Evolutionary conservation across 30 jellyfish, hydroid and myxozoan genomes (phyloP).

Genomic region (Haliclystus octoradiatus): DNA sequence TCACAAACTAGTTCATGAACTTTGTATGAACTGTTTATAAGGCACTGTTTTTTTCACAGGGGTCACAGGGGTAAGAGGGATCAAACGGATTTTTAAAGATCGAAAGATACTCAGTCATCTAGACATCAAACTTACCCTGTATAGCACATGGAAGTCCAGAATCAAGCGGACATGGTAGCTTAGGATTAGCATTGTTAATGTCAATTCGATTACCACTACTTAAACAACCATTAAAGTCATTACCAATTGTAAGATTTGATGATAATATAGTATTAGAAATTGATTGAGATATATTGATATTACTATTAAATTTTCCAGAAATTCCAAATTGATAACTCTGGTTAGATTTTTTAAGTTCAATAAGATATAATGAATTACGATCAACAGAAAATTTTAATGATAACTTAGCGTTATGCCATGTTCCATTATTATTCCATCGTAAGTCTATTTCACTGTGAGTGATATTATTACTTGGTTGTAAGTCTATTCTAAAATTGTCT

Average conservation of each 20-base stretch:
- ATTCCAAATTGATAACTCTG: slow-evolving; percentile 9
- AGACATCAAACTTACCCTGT: slow-evolving; percentile 21
- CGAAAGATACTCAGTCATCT: too few relatives aligned
- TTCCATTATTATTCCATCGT: slow-evolving; percentile 15
- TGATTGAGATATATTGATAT: slow-evolving; percentile 4
- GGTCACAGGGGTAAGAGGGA: too few relatives aligned
- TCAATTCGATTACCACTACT: slow-evolving; percentile 24
- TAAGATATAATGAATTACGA: slow-evolving; percentile 9
- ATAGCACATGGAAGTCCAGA: slow-evolving; percentile 19
- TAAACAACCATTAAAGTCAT: slow-evolving; percentile 34
- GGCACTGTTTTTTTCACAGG: too few relatives aligned
- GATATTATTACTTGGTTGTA: slow-evolving; percentile 2
- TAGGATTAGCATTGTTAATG: background rate
- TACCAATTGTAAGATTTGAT: slow-evolving; percentile 11
- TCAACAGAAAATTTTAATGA: slow-evolving; percentile 21
- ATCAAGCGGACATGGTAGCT: slow-evolving; percentile 35
- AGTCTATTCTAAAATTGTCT: slow-evolving; percentile 12
- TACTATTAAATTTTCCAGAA: slow-evolving; percentile 2
- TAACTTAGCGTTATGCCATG: background rate
- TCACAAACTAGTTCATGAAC: too few relatives aligned
- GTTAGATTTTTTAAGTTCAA: background rate
- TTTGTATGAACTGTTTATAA: too few relatives aligned
- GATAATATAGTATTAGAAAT: slow-evolving; percentile 1
- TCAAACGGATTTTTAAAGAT: too few relatives aligned
- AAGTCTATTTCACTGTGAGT: slow-evolving; percentile 15